Evolutionary conservation across 2,888 invertebrate species (phyloP).

Genomic region (Aphodius sticticus): DNA sequence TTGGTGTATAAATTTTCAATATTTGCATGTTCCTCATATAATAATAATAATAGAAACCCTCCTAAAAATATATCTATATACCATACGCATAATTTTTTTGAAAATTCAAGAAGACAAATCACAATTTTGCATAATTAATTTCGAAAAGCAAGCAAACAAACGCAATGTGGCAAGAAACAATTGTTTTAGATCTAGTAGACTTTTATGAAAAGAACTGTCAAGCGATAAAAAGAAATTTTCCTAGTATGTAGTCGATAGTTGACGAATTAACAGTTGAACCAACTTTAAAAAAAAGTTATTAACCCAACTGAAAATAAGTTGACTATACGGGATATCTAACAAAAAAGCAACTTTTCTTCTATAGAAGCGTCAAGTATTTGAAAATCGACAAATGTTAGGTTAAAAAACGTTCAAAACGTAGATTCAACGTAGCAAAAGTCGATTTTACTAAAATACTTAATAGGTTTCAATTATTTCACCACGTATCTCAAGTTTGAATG

Average conservation of each 20-base stretch:
- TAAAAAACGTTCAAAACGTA: background rate
- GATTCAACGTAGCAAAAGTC: background rate
- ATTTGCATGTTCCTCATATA: background rate
- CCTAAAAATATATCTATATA: background rate
- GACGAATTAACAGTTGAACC: background rate
- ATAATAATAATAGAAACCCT: background rate
- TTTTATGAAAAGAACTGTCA: background rate
- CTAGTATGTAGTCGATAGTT: background rate
- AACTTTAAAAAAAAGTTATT: background rate
- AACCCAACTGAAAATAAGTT: background rate
- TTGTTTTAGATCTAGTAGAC: background rate
- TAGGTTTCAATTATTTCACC: background rate
- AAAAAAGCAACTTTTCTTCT: background rate
- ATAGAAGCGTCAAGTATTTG: background rate
- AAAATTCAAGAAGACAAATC: background rate
- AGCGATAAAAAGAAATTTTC: background rate
- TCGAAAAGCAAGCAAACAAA: background rate
- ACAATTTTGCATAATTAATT: background rate
- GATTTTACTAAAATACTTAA: background rate
- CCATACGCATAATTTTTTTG: background rate
- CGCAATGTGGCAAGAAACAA: background rate
- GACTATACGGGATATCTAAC: background rate
- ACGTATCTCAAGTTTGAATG: background rate
- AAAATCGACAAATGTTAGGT: background rate
- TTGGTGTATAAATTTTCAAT: background rate